phyloP scores from a whole-genome alignment of 2,888 invertebrate genomes.

The Caenorhabditis becei region DNA sequence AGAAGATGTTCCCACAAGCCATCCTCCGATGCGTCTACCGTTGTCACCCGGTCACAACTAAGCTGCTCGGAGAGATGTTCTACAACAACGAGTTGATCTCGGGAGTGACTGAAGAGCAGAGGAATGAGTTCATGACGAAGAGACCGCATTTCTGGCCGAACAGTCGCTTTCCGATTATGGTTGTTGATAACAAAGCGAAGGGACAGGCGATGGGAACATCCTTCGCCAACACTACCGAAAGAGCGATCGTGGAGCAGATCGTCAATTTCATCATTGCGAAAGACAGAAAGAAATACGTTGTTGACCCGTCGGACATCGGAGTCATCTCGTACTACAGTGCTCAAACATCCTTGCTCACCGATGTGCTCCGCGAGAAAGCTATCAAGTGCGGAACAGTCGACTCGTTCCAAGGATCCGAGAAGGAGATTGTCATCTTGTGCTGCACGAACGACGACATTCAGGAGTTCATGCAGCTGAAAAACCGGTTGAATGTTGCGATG shows the following conservation, averaged over 20 bases:
- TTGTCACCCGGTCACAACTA: constrained; percentile 24
- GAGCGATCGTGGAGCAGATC: neutral
- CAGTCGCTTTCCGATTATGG: constrained; percentile 16
- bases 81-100: constrained; percentile 14
- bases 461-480: constrained; percentile 34
- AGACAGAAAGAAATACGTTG: neutral
- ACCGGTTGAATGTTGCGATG: constrained; percentile 39
- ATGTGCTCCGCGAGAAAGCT: neutral
- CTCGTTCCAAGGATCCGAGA: constrained; percentile 30
- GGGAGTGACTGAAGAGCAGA: neutral
- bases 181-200: constrained; percentile 12
- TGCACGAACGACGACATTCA: constrained; percentile 26
- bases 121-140: constrained; percentile 13
- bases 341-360: constrained; percentile 23
- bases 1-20: constrained; percentile 20
- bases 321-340: constrained; percentile 31
- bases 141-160: constrained; percentile 30
- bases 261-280: neutral
- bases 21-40: constrained; percentile 20
- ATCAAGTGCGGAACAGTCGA: constrained; percentile 35
- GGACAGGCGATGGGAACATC: constrained; percentile 20
- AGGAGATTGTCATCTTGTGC: constrained; percentile 24
- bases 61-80: constrained; percentile 26
- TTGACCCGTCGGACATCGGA: constrained; percentile 10
- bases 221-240: constrained; percentile 1